Evolutionary conservation across 2,113 vertebrate genomes (phyloP).

Genomic region (Dipodomys spectabilis): DNA sequence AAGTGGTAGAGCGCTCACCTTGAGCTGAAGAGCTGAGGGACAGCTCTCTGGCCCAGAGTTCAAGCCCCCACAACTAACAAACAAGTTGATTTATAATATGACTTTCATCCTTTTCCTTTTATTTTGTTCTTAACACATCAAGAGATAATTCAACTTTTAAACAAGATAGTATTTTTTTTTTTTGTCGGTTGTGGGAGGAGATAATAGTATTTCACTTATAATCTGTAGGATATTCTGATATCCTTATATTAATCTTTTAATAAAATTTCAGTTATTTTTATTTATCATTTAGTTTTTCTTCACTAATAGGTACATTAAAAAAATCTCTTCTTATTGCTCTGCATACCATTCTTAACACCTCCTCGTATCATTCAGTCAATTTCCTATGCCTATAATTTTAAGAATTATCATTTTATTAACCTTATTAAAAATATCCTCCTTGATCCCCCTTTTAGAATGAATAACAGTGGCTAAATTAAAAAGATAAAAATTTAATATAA

Average conservation of each 20-base stretch:
- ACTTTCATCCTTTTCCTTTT: background rate
- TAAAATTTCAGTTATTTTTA: background rate
- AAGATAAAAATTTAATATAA: no score
- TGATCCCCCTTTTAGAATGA: background rate
- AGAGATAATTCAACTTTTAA: slow-evolving; percentile 14
- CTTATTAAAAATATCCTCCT: background rate
- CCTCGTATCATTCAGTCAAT: background rate
- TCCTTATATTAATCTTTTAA: background rate
- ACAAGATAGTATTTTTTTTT: background rate
- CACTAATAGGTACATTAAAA: background rate
- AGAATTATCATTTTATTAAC: slow-evolving; percentile 8
- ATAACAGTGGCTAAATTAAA: no score
- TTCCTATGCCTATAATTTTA: slow-evolving; percentile 13
- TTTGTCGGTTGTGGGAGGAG: no score
- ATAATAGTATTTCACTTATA: background rate
- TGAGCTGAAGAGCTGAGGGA: no score
- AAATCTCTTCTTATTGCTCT: no score
- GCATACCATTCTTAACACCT: background rate
- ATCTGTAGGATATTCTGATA: background rate
- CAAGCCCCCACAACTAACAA: background rate
- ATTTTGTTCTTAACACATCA: background rate
- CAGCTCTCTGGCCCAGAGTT: no score
- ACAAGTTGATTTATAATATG: background rate
- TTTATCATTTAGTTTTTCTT: slow-evolving; percentile 35
- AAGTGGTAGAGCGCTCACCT: no score